Conservation (phyloP, 2,888 invertebrate genomes). For the Hartigia nigra region DNA sequence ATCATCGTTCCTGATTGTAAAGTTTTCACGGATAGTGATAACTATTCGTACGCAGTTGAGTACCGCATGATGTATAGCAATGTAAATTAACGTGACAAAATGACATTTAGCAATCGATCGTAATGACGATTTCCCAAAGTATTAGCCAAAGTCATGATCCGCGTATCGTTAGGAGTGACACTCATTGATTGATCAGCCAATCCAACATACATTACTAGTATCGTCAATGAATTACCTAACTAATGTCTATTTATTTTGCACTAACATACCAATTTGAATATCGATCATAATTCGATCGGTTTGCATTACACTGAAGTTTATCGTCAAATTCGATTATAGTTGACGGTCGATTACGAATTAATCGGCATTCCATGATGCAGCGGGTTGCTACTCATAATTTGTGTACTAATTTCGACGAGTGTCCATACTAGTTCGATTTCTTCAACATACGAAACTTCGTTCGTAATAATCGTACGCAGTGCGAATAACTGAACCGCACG, state of each 20-base stretch:
- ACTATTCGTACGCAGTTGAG: too few species aligned
- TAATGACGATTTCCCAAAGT: background rate
- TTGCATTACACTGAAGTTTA: background rate
- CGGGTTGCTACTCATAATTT: background rate
- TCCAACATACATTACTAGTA: background rate
- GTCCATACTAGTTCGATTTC: background rate
- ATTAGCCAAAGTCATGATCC: background rate
- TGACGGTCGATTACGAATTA: background rate
- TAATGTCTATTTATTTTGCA: background rate
- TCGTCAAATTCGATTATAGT: background rate
- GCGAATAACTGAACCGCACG: background rate
- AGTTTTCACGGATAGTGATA: too few species aligned
- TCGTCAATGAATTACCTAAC: background rate
- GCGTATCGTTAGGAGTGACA: background rate
- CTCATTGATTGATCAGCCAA: background rate
- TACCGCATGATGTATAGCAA: too few species aligned
- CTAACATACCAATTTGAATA: background rate
- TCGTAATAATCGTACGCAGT: background rate
- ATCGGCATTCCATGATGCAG: background rate
- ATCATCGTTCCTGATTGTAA: too few species aligned
- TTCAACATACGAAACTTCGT: background rate
- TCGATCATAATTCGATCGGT: background rate
- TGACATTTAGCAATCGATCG: background rate
- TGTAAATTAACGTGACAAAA: too few species aligned
- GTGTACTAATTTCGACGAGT: too few species aligned